Conservation (phyloP, 2,888 invertebrate species). For the Drosophila dives region DNA sequence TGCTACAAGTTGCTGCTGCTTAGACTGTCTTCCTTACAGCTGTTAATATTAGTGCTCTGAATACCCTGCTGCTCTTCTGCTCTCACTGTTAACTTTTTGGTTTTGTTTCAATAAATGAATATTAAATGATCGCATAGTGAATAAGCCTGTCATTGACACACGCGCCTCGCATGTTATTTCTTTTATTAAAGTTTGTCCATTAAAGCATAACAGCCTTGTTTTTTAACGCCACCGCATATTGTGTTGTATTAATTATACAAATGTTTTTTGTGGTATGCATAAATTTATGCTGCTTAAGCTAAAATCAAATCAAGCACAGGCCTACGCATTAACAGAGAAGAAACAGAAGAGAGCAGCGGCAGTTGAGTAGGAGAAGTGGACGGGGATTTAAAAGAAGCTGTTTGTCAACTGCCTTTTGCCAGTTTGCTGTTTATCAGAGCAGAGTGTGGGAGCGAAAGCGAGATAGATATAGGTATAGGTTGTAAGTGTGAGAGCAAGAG, state of each 20-base stretch:
- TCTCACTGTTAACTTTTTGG: not conserved
- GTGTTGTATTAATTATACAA: slow-evolving; percentile 11
- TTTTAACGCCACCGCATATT: slow-evolving; percentile 40
- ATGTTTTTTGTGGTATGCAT: slow-evolving; percentile 44
- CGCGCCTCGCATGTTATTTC: slow-evolving; percentile 26
- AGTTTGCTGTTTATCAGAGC: slow-evolving; percentile 8
- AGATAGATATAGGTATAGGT: not conserved
- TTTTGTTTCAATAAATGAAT: slow-evolving; percentile 16
- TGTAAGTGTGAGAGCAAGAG: not conserved
- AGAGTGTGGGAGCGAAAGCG: not conserved
- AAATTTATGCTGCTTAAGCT: slow-evolving; percentile 44
- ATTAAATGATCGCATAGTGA: slow-evolving; percentile 8
- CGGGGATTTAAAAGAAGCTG: slow-evolving; percentile 41
- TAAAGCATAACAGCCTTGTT: slow-evolving; percentile 42
- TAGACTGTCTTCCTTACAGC: not conserved
- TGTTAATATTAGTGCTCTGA: slow-evolving; percentile 14
- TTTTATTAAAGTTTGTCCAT: slow-evolving; percentile 19
- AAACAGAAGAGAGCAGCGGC: not conserved
- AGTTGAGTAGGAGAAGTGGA: not conserved
- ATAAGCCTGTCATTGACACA: slow-evolving; percentile 21
- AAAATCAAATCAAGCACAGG: slow-evolving; percentile 43
- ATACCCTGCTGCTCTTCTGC: not conserved
- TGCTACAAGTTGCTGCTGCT: not conserved
- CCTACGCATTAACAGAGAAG: slow-evolving; percentile 49
- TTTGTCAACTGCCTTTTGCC: slow-evolving; percentile 62